Evolutionary conservation across 2,113 vertebrate species (phyloP).

Genomic region (Datnioides undecimradiatus): DNA sequence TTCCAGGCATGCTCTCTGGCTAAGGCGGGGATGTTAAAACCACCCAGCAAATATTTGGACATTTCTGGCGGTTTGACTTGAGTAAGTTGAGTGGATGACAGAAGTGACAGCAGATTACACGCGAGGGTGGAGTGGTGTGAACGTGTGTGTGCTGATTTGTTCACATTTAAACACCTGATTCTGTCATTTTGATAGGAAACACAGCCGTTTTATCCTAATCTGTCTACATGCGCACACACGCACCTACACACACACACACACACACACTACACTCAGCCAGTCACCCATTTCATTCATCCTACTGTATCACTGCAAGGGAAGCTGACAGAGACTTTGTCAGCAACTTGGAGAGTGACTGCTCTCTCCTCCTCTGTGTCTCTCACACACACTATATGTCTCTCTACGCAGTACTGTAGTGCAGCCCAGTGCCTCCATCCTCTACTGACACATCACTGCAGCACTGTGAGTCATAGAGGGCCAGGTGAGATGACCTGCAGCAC

Average conservation of each 20-base stretch:
- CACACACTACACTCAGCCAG: not conserved
- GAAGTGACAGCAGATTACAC: conserved; percentile 19
- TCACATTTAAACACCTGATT: not conserved
- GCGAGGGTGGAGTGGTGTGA: not conserved
- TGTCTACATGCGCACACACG: conserved; percentile 2
- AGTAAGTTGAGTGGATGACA: conserved; percentile 8
- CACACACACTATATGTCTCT: conserved; percentile 13
- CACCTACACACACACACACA: conserved; percentile 8
- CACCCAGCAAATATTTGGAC: conserved; percentile 32
- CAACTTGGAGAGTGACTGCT: conserved; percentile 51
- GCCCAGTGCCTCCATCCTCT: conserved; percentile 31
- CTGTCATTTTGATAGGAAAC: conserved; percentile 31
- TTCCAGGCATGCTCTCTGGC: conserved; percentile 32
- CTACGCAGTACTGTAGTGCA: conserved; percentile 28
- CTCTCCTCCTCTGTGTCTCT: conserved; percentile 1
- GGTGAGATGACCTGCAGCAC: conserved; percentile 25
- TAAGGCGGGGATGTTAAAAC: conserved; percentile 22
- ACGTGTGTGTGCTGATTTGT: conserved; percentile 3
- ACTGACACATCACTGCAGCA: conserved; percentile 55
- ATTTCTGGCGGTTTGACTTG: conserved; percentile 10
- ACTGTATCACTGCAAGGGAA: conserved; percentile 38
- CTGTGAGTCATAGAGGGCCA: conserved; percentile 38
- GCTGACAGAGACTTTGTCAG: conserved; percentile 72
- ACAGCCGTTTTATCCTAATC: conserved; percentile 26
- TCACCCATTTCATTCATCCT: conserved; percentile 28